phyloP scores from a whole-genome alignment of 2,113 vertebrate genomes.

The Cercocebus atys region DNA sequence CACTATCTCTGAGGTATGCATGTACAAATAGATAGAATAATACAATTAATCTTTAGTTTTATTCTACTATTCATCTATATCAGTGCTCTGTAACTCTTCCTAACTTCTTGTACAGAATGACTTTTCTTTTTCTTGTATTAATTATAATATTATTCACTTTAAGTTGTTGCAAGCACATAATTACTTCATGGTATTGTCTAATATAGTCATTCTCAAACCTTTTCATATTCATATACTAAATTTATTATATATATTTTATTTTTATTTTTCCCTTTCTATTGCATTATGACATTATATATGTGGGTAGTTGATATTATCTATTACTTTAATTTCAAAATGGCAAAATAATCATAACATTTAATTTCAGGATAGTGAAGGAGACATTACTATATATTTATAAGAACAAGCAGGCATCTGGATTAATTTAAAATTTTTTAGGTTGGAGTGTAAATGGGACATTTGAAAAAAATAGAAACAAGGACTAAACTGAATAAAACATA shows the following conservation, averaged over 20 bases:
- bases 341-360: background rate
- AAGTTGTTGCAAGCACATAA: background rate
- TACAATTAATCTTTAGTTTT: background rate
- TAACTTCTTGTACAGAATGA: background rate
- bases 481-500: background rate
- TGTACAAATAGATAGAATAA: background rate
- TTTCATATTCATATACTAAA: background rate
- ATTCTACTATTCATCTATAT: background rate
- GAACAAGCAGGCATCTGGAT: background rate
- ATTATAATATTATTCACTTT: background rate
- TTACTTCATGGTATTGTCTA: background rate
- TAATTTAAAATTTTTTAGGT: background rate
- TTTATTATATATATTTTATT: background rate
- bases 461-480: background rate
- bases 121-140: background rate
- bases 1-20: background rate
- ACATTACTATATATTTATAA: background rate
- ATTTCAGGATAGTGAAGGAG: background rate
- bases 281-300: background rate
- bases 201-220: background rate
- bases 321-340: background rate
- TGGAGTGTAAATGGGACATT: background rate
- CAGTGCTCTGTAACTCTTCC: background rate
- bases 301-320: background rate
- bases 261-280: background rate